A percentile compares a stretch with the other conserved stretches of the same genome.
phyloP scores from a whole-genome alignment of 2,113 vertebrate species.

The Neolamprologus toae region DNA sequence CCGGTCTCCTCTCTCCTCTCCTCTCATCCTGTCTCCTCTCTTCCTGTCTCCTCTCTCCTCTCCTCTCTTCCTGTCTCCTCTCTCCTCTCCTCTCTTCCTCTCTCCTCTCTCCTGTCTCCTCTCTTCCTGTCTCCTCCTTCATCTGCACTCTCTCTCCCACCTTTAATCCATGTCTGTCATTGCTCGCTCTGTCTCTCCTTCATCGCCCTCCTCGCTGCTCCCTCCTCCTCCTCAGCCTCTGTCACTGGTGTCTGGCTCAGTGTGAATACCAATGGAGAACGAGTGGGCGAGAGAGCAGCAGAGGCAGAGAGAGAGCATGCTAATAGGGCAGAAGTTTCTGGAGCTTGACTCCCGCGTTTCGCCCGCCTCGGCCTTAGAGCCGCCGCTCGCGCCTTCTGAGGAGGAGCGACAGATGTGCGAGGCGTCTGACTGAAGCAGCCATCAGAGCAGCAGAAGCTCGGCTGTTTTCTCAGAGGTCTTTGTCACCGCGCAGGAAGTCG shows the following conservation, averaged over 20 bases:
- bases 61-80: too few relatives aligned
- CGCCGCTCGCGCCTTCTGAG: not conserved
- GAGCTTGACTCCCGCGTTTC: not conserved
- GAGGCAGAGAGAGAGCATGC: conserved; percentile 1
- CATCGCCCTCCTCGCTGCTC: not conserved
- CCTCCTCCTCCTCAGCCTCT: not conserved
- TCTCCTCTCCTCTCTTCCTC: not conserved
- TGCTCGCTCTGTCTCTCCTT: not conserved
- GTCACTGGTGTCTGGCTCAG: conserved; percentile 12
- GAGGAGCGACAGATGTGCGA: not conserved
- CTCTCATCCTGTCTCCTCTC: too few relatives aligned
- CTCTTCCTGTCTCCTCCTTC: not conserved
- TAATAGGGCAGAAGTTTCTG: conserved; percentile 23
- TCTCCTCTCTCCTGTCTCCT: too few relatives aligned
- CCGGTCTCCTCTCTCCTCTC: rapidly evolving
- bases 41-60: too few relatives aligned
- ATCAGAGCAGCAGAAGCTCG: not conserved
- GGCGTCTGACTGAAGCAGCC: not conserved
- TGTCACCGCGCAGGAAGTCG: not conserved
- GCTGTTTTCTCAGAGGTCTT: not conserved
- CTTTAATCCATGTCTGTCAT: not conserved
- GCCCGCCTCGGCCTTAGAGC: not conserved
- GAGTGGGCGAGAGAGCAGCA: not conserved
- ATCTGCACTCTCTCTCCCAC: not conserved
- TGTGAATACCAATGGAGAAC: conserved; percentile 44